Conservation (phyloP, 2,797 vertebrate species). For the Fratercula arctica region DNA sequence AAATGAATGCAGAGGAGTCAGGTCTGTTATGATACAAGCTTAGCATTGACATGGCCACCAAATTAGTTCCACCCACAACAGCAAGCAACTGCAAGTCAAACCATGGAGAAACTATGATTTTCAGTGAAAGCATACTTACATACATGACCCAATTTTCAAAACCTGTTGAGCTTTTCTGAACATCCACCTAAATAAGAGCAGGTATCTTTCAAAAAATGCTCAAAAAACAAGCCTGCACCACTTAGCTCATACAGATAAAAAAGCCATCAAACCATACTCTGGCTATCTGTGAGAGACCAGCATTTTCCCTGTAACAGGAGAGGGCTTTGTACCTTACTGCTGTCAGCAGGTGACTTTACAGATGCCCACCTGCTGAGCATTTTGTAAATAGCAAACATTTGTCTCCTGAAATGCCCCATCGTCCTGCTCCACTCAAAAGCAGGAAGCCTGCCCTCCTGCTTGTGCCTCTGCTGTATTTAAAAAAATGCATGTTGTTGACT, state of each 20-base stretch:
- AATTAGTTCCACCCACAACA: background rate
- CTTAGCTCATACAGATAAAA: background rate
- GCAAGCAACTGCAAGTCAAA: background rate
- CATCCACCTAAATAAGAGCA: background rate
- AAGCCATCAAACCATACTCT: background rate
- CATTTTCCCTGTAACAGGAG: background rate
- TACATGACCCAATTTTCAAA: background rate
- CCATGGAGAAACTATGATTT: background rate
- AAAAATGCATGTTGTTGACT: background rate
- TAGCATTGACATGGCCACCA: background rate
- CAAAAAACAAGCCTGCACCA: background rate
- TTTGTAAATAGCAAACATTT: constrained; percentile 12
- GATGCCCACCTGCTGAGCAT: background rate
- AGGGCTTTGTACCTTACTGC: background rate
- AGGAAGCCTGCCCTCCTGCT: constrained; percentile 33
- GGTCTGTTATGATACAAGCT: background rate
- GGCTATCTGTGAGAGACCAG: background rate
- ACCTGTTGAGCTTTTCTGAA: background rate
- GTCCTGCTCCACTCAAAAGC: constrained; percentile 1
- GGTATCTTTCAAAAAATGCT: background rate
- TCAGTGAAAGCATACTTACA: background rate
- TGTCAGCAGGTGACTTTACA: constrained; percentile 13
- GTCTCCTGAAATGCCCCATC: background rate
- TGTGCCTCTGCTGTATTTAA: background rate
- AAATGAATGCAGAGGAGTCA: background rate